Evolutionary conservation across 2,113 vertebrate species (phyloP).

Genomic region (Anoura caudifer): DNA sequence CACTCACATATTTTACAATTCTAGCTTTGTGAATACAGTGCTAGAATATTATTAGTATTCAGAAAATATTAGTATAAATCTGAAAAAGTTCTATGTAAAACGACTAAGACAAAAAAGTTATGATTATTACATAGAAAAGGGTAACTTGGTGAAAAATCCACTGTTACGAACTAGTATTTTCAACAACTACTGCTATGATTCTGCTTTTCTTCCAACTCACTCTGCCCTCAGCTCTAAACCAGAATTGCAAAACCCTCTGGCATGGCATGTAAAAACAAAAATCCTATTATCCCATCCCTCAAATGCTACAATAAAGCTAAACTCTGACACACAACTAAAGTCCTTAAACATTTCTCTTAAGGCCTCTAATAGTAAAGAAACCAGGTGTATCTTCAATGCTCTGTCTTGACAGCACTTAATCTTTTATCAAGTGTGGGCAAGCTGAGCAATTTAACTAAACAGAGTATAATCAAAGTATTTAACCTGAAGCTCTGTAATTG

Average conservation of each 20-base stretch:
- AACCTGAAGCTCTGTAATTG: not conserved
- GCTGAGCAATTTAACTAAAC: not conserved
- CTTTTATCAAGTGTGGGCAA: conserved; percentile 38
- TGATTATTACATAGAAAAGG: not conserved
- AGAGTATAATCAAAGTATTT: not conserved
- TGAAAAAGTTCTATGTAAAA: not conserved
- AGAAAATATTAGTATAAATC: not conserved
- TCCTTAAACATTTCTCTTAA: not conserved
- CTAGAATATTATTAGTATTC: not conserved
- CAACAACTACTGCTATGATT: not conserved
- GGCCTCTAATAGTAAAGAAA: not conserved
- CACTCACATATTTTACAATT: not conserved
- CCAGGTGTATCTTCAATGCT: not conserved
- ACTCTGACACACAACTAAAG: not conserved
- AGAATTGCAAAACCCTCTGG: not conserved
- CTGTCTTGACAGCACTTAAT: not conserved
- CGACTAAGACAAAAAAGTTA: not conserved
- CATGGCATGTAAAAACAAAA: not conserved
- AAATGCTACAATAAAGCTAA: not conserved
- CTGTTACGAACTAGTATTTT: not conserved
- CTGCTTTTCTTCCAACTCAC: not conserved
- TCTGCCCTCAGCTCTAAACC: not conserved
- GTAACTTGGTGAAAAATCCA: not conserved
- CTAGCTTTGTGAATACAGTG: not conserved
- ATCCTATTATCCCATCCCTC: not conserved